These are phyloP conservation scores for Nomada flava DNA, from an alignment of 2,888 invertebrate genomes.

Conservation along the genomic window DNA sequence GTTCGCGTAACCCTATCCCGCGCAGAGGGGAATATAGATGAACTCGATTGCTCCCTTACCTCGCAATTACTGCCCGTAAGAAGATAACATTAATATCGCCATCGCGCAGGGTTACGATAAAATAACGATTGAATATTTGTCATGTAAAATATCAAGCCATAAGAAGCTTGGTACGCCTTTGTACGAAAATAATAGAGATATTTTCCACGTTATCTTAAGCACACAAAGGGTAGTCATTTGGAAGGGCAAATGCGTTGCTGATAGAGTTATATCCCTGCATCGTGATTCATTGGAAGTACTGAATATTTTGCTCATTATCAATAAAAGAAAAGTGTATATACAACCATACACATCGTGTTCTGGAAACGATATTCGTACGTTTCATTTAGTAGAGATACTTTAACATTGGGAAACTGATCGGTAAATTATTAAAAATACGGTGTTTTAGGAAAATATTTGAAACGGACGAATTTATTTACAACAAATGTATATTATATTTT, in stretches of 20 bases:
- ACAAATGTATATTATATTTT: constrained; percentile 6
- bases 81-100: constrained; percentile 9
- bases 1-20: not conserved
- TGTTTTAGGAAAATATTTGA: not conserved
- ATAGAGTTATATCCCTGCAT: constrained; percentile 12
- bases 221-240: not conserved
- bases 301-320: constrained; percentile 29
- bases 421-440: constrained; percentile 20
- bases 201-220: constrained; percentile 33
- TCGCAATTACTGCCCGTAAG: constrained; percentile 25
- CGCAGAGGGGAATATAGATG: not conserved
- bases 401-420: not conserved
- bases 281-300: constrained; percentile 12
- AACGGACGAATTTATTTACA: constrained; percentile 34
- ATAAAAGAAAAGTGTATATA: constrained; percentile 25
- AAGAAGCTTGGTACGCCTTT: not conserved
- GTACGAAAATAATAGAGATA: constrained; percentile 28
- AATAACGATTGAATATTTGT: not conserved
- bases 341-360: constrained; percentile 35
- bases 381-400: constrained; percentile 18
- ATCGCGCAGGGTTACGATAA: not conserved
- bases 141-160: not conserved
- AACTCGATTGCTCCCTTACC: not conserved
- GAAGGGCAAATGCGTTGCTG: constrained; percentile 6
- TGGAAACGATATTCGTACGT: constrained; percentile 22